These are phyloP conservation scores for Toxostoma redivivum DNA, from an alignment of 2,113 vertebrate species.

Conservation along the genomic window DNA sequence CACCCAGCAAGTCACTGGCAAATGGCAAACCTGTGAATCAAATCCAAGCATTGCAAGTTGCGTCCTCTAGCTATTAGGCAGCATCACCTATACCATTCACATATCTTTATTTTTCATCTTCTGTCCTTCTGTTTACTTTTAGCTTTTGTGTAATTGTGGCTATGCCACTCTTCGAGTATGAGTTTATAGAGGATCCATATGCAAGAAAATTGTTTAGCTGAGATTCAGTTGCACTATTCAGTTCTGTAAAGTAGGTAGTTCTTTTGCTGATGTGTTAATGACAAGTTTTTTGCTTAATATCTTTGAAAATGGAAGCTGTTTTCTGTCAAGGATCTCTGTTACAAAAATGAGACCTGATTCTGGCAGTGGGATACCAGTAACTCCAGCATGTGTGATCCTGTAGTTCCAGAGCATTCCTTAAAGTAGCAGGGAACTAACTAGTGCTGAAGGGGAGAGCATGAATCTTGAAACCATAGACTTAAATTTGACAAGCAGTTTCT, in stretches of 20 bases:
- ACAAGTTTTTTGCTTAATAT: background rate
- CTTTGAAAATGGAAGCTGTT: background rate
- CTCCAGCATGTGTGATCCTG: background rate
- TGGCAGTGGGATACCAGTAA: background rate
- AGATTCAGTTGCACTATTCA: background rate
- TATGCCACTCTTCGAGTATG: background rate
- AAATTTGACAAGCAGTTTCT: background rate
- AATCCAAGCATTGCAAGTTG: background rate
- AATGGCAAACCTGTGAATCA: background rate
- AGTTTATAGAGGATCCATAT: background rate
- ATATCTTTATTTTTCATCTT: background rate
- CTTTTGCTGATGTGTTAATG: background rate
- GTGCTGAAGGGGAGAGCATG: constrained; percentile 8
- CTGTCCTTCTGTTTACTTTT: background rate
- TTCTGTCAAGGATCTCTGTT: background rate
- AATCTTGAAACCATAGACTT: background rate
- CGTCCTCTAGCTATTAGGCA: background rate
- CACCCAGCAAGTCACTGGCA: background rate
- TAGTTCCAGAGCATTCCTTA: background rate
- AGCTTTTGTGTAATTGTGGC: background rate
- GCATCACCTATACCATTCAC: background rate
- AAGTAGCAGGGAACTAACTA: background rate
- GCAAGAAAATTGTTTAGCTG: background rate
- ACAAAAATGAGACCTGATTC: background rate
- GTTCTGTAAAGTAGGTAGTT: background rate